Percentiles rank a stretch among this genome's conserved stretches.
Evolutionary conservation across 2,113 vertebrate species (phyloP).

Genomic region (Geococcyx californianus): DNA sequence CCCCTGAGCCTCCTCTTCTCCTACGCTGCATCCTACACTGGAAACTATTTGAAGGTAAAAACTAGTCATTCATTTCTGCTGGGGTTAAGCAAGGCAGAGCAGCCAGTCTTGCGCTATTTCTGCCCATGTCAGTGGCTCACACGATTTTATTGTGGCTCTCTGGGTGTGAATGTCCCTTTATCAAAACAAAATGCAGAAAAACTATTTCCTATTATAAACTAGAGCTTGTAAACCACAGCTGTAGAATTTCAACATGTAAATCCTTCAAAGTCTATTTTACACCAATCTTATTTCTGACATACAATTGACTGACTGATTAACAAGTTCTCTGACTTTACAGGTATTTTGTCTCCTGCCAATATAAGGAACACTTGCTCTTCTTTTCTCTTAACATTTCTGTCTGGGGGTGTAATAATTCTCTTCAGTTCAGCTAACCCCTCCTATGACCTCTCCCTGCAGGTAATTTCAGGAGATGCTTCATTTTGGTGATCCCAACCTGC

Average conservation of each 20-base stretch:
- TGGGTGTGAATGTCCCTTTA: not conserved
- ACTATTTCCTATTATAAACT: not conserved
- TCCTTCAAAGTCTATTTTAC: not conserved
- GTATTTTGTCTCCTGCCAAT: not conserved
- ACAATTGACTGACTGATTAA: not conserved
- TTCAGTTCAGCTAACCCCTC: not conserved
- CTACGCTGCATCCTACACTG: not conserved
- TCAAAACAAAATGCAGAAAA: not conserved
- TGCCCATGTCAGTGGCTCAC: accelerated
- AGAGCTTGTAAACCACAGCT: not conserved
- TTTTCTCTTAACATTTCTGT: not conserved
- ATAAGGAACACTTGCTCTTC: not conserved
- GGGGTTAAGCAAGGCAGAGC: not conserved
- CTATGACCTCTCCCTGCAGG: slow-evolving; percentile 16
- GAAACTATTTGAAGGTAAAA: not conserved
- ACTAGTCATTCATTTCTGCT: not conserved
- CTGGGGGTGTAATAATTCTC: not conserved
- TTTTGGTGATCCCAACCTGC: not conserved
- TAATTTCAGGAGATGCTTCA: not conserved
- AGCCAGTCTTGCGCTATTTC: not conserved
- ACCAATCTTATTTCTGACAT: not conserved
- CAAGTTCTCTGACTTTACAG: not conserved
- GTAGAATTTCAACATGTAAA: not conserved
- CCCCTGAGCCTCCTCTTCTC: too few relatives aligned
- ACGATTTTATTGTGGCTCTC: not conserved